Conservation (phyloP, 2,797 vertebrate species). For the Sebastes cheni region DNA sequence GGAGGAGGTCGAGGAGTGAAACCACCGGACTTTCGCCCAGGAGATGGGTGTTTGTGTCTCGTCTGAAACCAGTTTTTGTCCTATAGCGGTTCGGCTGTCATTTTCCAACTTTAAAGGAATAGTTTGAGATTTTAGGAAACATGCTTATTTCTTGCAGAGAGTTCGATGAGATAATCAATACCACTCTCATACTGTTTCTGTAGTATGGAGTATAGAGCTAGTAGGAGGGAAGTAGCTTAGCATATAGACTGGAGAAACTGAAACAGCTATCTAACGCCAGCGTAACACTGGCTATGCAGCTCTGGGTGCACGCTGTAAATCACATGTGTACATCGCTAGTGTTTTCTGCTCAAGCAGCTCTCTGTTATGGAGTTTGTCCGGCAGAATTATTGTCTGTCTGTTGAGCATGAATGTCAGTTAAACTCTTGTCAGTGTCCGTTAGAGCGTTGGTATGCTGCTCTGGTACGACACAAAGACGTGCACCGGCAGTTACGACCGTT, state of each 20-base stretch:
- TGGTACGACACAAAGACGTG: background rate
- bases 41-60: no score
- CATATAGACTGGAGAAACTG: background rate
- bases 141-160: background rate
- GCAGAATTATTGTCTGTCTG: constrained; percentile 12
- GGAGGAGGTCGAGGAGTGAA: no score
- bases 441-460: background rate
- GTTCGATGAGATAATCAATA: background rate
- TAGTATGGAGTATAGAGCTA: background rate
- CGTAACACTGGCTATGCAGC: background rate
- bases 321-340: background rate
- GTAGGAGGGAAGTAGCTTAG: background rate
- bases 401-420: background rate
- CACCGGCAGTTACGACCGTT: constrained; percentile 23
- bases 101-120: background rate
- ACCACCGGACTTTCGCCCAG: no score
- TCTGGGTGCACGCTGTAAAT: background rate
- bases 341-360: constrained; percentile 30
- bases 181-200: no score
- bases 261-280: no score
- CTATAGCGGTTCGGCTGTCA: background rate
- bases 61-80: background rate
- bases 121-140: background rate
- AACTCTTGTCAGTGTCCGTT: constrained; percentile 3
- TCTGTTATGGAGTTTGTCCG: background rate